Base-by-base conservation (phyloP, 2,797 vertebrate genomes). In the Mormyrops attenuatus region DNA sequence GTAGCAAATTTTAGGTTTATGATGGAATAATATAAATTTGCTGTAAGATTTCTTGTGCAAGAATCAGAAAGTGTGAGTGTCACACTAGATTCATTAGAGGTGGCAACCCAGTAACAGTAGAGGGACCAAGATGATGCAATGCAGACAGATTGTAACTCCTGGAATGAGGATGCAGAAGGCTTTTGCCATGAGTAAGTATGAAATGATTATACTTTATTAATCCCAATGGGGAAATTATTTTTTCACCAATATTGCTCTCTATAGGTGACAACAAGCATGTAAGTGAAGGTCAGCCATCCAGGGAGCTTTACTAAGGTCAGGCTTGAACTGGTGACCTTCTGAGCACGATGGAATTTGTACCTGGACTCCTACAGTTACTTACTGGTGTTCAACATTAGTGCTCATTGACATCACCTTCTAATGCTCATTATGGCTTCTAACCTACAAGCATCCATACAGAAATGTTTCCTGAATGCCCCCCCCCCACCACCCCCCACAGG, bases 341-440 rank as follows among this genome's bases (percentile, higher is more conserved):
- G 20, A 57, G 7, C 57, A 22, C 57, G 22, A 20, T 30, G 26
- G 26, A 60, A 66, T 66, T 13, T 11, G 26, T 30, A 13, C 63
- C 9, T 66, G 63, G 22, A 30, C 9, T 66, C 26, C 9, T 0
- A 44, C 4, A n/a, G 20, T n/a, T 17, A 82, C 77, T 41, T 47
- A n/a, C 77, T 82, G 41, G 2, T 17, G 2, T 44, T 47, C 38
- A 15, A 9, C 38, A 47, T 82, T 15, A 3, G 7, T n/a, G 41
- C 52, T 57, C 73, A 89, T 53, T 22, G 52, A 15, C 63, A 77
- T 50, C 60, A 3, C 0, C 88, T 90, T 91, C 88, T 88, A 90
- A 89, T 63, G 55, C 55, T 66, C 91, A 92, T 88, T 15, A 52
- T 77, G 60, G 89, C 80, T 50, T 15, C 34, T n/a, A 30, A 60